Base-by-base conservation (phyloP, 2,797 vertebrate species). In the Pangasius mekongensis region DNA sequence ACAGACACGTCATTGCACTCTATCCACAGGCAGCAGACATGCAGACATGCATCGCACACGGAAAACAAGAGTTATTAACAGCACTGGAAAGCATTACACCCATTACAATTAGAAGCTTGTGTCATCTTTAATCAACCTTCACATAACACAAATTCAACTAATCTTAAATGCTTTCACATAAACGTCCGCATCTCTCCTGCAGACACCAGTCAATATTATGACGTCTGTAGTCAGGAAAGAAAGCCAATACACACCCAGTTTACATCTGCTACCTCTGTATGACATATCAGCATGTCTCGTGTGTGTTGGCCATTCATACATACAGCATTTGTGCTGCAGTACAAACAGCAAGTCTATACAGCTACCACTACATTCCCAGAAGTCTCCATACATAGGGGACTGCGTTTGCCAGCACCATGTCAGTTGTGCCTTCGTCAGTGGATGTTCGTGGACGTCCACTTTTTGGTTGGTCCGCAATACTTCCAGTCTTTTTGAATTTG, bases 71-170 rank as follows among this genome's bases (percentile, higher is more conserved):
- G 76, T 78, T 52, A 33, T 33, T 54, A 54, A 30, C 76, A 78
- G 49, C 49, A 78, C 20, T 33, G 76, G 13, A 78, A 78, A 54
- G 76, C 76, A 78, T 78, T 22, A 30, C n/a, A 78, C 16, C n/a
- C 24, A 9, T 78, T 78, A 52, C 56, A 54, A 33, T 78, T 30
- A 33, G 3, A 78, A 54, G 76, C 49, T 33, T 78, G 49, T 33
- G 14, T n/a, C 52, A 78, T 54, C 16, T 30, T 78, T 33, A 56
- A 18, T 78, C 76, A 16, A 77, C 11, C n/a, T n/a, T 49, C 27
- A 52, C 13, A 52, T 49, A 30, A 76, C 24, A 52, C 47, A n/a
- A 49, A 76, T 5, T 71, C 69, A 43, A 73, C 36, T 43, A 52
- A 33, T 78, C 14, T 30, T 30, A 56, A 30, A 33, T 18, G 5